These are phyloP conservation scores for Herpetotheres cachinnans DNA, from an alignment of 2,113 vertebrate genomes.

Conservation along the genomic window DNA sequence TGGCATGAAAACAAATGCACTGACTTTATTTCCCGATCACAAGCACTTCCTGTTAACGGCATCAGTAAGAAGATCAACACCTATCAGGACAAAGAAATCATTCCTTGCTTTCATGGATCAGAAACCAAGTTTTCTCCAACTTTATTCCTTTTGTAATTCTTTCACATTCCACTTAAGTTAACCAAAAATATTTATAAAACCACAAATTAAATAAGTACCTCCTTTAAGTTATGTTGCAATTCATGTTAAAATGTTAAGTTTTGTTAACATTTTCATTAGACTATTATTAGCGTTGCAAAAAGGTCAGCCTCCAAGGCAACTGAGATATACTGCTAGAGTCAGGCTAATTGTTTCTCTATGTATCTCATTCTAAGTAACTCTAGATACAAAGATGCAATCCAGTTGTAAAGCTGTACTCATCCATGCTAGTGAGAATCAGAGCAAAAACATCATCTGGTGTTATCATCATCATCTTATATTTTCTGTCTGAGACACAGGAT, in stretches of 20 bases:
- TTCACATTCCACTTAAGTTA: neutral
- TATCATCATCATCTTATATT: neutral
- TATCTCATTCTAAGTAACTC: neutral
- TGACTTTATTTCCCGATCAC: neutral
- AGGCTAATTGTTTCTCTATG: neutral
- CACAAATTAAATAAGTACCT: neutral
- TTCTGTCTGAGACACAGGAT: neutral
- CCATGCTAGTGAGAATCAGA: neutral
- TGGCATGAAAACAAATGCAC: neutral
- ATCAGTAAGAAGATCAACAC: neutral
- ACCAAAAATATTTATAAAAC: neutral
- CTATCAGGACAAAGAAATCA: neutral
- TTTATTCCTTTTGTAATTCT: neutral
- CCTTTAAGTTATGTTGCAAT: neutral
- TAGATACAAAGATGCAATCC: neutral
- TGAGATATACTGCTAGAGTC: neutral
- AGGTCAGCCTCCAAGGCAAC: neutral
- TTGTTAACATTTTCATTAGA: neutral
- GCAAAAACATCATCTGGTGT: neutral
- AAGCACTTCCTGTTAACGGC: neutral
- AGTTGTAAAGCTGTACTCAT: neutral
- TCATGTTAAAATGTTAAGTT: neutral
- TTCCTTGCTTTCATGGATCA: neutral
- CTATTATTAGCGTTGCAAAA: neutral
- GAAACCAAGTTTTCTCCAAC: neutral